These are phyloP conservation scores for Carollia perspicillata DNA, from an alignment of 2,113 vertebrate genomes.

Conservation along the genomic window DNA sequence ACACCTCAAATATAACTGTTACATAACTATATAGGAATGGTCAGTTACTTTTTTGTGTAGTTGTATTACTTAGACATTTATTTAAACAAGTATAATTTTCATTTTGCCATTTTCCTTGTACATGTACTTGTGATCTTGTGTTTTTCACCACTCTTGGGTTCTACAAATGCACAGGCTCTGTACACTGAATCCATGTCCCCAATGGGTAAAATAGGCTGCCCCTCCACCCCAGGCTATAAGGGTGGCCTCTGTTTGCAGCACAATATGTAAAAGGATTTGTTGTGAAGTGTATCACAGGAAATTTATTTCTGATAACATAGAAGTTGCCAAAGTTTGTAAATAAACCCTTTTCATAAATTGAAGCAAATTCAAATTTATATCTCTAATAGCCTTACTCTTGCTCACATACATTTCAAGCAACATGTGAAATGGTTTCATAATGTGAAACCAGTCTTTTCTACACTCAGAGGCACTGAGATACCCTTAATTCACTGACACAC, in stretches of 20 bases:
- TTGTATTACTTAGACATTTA: slow-evolving; percentile 1
- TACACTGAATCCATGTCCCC: neutral
- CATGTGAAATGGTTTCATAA: neutral
- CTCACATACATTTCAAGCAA: neutral
- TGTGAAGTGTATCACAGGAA: neutral
- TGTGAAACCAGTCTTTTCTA: neutral
- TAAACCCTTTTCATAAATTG: neutral
- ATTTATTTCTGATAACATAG: neutral
- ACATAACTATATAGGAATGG: neutral
- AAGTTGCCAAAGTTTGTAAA: neutral
- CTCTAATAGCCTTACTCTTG: neutral
- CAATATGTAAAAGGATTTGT: neutral
- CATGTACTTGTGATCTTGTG: neutral
- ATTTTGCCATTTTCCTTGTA: neutral
- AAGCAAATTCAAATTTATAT: neutral
- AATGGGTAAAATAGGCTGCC: neutral
- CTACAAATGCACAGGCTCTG: neutral
- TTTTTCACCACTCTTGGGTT: neutral
- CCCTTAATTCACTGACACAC: neutral
- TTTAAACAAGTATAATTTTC: neutral
- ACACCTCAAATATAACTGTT: neutral
- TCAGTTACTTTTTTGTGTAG: neutral
- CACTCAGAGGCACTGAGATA: neutral
- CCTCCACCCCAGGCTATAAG: neutral
- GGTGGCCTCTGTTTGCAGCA: neutral